Base-by-base conservation (phyloP, 1,140 invertebrate genomes). In the Whitmania pigra region DNA sequence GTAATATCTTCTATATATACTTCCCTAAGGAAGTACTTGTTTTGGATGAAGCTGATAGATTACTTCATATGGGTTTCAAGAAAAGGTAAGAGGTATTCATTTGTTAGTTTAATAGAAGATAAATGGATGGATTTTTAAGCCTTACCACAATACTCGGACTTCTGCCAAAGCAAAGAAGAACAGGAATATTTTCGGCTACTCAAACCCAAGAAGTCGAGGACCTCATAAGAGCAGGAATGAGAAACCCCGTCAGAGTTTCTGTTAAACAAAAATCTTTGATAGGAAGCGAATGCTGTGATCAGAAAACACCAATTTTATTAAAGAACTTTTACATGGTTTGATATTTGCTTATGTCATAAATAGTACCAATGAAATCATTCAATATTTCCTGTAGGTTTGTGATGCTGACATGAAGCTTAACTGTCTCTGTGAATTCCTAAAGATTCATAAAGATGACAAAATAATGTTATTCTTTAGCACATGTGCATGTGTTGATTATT, bases 161-260 rank as follows among this genome's bases (percentile, higher is more conserved):
- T 81, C 82, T 99, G 63, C 96, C 97, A 0, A 89, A 94, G 71
- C 92, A 96, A 78, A 83, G 97, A 75, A 85, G 94, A 78, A 99
- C 97, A 0, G 94, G 94, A 0, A 84, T 99, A 25, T 99, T 99
- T 83, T 99, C 95, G 36, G 97, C 97, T 9, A 99, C 97, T 22
- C 95, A 98, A 83, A 97, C 94, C 0, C 93, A 93, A 80, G 91
- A 98, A 83, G 85, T 99, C 0, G 87, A 92, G 75, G 88, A 93
- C 75, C 82, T 99, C 22, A 90, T 97, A 53, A 84, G 94, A 78
- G 94, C 94, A 18, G 96, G 95, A 2, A 82, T 99, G 0, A 83
- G 97, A 77, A 98, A 99, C 85, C 95, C 97, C 27, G 89, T 96
- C 0, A 80, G 91, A 4, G 88, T 99, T 29, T 87, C 88, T 53